Evolutionary conservation across 2,888 invertebrate species (phyloP).

Genomic region (Caenorhabditis drosophilae): DNA sequence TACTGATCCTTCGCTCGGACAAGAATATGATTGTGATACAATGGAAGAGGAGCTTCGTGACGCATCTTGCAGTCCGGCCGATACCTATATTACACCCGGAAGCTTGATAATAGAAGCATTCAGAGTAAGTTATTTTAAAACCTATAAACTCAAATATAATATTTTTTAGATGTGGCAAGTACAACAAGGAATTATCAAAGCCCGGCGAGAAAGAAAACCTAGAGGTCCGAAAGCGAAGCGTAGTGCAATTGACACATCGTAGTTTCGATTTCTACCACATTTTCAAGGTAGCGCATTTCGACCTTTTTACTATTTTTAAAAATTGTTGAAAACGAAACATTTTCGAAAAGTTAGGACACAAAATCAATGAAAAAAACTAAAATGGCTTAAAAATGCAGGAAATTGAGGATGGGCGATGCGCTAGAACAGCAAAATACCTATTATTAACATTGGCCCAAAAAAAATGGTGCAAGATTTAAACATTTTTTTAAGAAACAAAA

Average conservation of each 20-base stretch:
- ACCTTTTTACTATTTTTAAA: constrained; percentile 4
- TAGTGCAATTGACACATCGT: constrained; percentile 7
- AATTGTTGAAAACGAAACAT: constrained; percentile 8
- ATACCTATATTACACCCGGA: constrained; percentile 10
- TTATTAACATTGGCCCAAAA: too few species aligned
- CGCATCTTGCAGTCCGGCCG: constrained; percentile 10
- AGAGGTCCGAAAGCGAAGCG: constrained; percentile 8
- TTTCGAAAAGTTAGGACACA: not conserved
- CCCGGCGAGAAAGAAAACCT: constrained; percentile 3
- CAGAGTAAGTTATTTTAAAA: constrained; percentile 12
- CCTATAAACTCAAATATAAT: constrained; percentile 9
- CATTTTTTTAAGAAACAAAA: too few species aligned
- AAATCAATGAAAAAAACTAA: constrained; percentile 4
- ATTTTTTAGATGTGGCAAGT: constrained; percentile 10
- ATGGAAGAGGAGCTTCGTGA: constrained; percentile 10
- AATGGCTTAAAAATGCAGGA: constrained; percentile 1
- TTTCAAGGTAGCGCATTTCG: not conserved
- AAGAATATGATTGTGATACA: constrained; percentile 12
- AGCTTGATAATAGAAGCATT: constrained; percentile 4
- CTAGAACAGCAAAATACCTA: constrained; percentile 10
- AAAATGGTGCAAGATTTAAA: too few species aligned
- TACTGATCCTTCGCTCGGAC: constrained; percentile 10
- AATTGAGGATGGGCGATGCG: constrained; percentile 5
- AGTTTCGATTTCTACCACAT: constrained; percentile 4
- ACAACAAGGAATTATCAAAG: constrained; percentile 5